Base-by-base conservation (phyloP, 2,888 invertebrate genomes). In the Morpho achilles region DNA sequence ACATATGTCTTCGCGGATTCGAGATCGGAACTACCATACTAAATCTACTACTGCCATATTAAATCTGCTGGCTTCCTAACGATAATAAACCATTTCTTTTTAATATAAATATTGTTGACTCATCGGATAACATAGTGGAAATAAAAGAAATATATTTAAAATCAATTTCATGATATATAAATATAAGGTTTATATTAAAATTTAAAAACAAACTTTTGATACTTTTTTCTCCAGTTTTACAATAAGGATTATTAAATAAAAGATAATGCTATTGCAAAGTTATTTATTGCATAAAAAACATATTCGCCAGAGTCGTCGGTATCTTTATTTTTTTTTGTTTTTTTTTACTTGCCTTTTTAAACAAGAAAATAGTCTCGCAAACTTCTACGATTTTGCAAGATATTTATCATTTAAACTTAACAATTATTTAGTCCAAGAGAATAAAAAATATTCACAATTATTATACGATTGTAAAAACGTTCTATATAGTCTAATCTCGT, bases 271-370 rank as follows among this genome's bases (percentile, higher is more conserved):
- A 61, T 67, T 64, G 72, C 71, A 73, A 53, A 68, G 73, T 66
- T 58, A 61, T 78, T 77, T 77, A 78, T 77, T 80, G 71, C 67
- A 65, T 69, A 66, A 63, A 63, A 70, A 68, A 66, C 63, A 66
- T 64, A 64, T 70, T 69, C 57, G 80, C 83, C 74, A 63, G 65
- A 65, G 86, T 86, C 83, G 77, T 84, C 69, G 82, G 71, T 86
- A 84, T 49, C 67, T 74, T 71, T 70, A 58, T 65, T 68, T 74
- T 76, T 76, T 80, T 79, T n/a, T 1, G 60, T 66, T 63, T 72
- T 69, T 75, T 39, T 47, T 32, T 76, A 75, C 75, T 69, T 67
- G 63, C 58, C 58, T 56, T 59, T 53, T n/a, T 55, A 58, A 53
- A 60, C 44, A 47, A 53, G 58, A 59, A 53, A 61, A 51, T 48